Evolutionary conservation across 2,113 vertebrate species (phyloP).

Genomic region (Propithecus coquereli): DNA sequence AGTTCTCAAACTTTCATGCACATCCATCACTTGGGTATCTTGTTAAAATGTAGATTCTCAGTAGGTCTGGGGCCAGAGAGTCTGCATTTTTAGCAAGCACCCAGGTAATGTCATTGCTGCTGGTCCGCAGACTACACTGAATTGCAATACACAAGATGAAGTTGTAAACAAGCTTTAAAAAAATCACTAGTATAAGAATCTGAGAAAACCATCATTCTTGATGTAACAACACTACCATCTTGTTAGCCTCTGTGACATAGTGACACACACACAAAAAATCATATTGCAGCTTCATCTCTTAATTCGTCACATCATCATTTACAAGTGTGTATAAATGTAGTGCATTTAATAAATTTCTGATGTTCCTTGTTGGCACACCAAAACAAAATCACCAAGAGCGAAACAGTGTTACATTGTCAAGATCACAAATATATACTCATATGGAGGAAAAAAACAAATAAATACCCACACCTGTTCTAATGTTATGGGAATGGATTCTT

Average conservation of each 20-base stretch:
- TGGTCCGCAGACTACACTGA: neutral
- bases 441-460: neutral
- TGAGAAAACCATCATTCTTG: too few species aligned
- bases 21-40: neutral
- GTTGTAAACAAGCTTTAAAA: neutral
- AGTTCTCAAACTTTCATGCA: neutral
- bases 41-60: neutral
- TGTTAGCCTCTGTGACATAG: too few species aligned
- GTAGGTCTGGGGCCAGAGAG: neutral
- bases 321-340: too few species aligned
- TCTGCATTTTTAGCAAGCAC: neutral
- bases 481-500: neutral
- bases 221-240: too few species aligned
- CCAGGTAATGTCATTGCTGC: neutral
- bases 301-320: too few species aligned
- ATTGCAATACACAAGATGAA: neutral
- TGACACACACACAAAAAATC: too few species aligned
- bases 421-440: neutral
- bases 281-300: too few species aligned
- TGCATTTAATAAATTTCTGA: too few species aligned
- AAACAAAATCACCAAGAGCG: neutral
- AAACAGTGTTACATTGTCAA: neutral
- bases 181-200: neutral
- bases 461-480: neutral
- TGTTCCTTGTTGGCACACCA: too few species aligned